Percentiles rank a stretch among this genome's conserved stretches.
Conservation (phyloP, 2,113 vertebrate species). For the Lycaon pictus region DNA sequence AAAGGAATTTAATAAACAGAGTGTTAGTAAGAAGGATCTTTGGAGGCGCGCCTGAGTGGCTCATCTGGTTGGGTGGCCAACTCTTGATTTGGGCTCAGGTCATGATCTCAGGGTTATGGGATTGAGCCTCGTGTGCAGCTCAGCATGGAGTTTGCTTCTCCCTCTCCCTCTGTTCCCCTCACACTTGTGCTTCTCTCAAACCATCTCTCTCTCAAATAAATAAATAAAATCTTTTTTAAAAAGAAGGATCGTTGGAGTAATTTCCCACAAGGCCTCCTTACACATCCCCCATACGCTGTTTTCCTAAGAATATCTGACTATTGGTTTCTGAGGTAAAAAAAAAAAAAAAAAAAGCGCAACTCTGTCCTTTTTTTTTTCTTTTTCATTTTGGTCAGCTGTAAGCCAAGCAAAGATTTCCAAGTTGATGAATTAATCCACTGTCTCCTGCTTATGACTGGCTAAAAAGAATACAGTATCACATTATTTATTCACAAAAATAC, state of each 20-base stretch:
- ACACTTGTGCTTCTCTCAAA: too few species aligned
- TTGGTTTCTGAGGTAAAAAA: not conserved
- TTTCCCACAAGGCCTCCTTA: not conserved
- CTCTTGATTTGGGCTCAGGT: too few species aligned
- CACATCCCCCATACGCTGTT: not conserved
- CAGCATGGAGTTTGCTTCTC: too few species aligned
- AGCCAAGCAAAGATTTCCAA: not conserved
- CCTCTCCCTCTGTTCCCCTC: not conserved
- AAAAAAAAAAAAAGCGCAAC: not conserved
- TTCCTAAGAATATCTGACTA: not conserved
- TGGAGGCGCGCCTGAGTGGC: too few species aligned
- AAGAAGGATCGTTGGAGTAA: not conserved
- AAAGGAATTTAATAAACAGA: not conserved
- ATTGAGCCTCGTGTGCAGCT: too few species aligned
- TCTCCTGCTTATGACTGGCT: not conserved
- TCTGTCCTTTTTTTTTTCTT: not conserved
- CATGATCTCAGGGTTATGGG: too few species aligned
- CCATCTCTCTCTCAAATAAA: not conserved
- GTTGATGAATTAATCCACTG: constrained; percentile 46
- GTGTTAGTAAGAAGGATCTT: not conserved
- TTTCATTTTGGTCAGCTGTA: not conserved
- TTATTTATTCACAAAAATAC: constrained; percentile 32
- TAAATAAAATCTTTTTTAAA: not conserved
- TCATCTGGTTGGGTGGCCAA: too few species aligned
- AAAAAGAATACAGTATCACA: not conserved